Evolutionary conservation across 2,888 invertebrate genomes (phyloP), one percentile per base, ranked within the genome.

Genomic region (Pyralis farinalis): DNA sequence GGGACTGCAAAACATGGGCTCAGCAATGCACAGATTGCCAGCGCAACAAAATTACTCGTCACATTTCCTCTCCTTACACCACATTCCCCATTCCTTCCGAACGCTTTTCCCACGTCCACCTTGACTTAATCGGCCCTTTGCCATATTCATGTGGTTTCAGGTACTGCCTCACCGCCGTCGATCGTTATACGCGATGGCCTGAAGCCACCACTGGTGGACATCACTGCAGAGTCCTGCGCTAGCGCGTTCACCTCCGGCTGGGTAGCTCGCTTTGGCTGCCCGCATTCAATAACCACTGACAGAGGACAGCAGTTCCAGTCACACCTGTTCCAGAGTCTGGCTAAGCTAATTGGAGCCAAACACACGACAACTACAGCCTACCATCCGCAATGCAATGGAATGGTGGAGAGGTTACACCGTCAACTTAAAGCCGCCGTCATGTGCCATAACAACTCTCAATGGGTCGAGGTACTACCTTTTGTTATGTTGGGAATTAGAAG

Each of bases 71-170:
- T 28, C 29, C 37, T 21, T 8, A 33, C 10, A 12, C 7, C 22
- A 25, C 40, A 7, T 55, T 64, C 34, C n/a, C 37, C 3, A 31
- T 40, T 3, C 55, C 63, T 1, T 46, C 48, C 10, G 37, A 33
- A 5, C 49, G 75, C 12, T 79, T 85, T 48, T 44, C 55, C 1
- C 74, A 78, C 42, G 54, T 82, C 3, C 77, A 84, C 49, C 55
- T 85, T 1, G 78, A 86, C 49, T 51, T 87, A 4, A 63, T 87
- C 1, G 77, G 77, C 1, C 79, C 79, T 0, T 44, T 82, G 7
- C 71, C 77, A 10, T 5, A 40, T 1, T 58, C 58, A 0, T 27
- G 54, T 8, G 67, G 60, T 7, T 61, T 44, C 37, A 44, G 50
- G 2, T 78, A 77, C 42, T 54, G 61, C 12, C 55, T 79, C 1